Evolutionary conservation across 2,797 vertebrate species (phyloP), one percentile per base, ranked within the genome.

Genomic region (Podarcis lilfordi): DNA sequence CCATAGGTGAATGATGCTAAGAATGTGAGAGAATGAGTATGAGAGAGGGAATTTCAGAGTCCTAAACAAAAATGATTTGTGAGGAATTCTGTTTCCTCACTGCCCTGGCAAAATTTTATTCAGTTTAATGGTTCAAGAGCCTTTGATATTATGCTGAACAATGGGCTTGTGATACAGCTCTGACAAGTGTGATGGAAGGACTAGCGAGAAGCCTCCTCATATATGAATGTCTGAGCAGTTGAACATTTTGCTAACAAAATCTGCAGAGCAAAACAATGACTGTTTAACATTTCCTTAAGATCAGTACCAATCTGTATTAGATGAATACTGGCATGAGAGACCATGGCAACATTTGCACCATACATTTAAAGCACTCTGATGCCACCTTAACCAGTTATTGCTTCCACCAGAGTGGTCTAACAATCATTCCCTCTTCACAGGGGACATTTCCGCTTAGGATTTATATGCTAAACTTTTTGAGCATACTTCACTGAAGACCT

Each of bases 401-500:
- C 50, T 55, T 55, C 50, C 50, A 55, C 50, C 13, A 55, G 50
- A 55, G 50, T 55, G 50, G 13, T 15, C 50, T 55, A 55, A 55
- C 50, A 55, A 55, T 55, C 50, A 55, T 15, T 15, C 50, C 13
- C 1, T 55, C 50, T 55, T 15, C 50, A 55, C 50, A 55, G 50
- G 50, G 50, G 50, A 4, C 50, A 55, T 84, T 75, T 3, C 3
- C 29, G 89, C 76, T 5, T 37, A 90, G 35, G 21, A 86, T 75
- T 50, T 81, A 50, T 21, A 72, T 1, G 0, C 43, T 88, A 80
- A 66, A 19, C 81, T 85, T 85, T 75, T 40, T n/a, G 87, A 82
- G 45, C 8, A 25, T 72, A 79, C n/a, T 7, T 80, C 84, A 59
- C 71, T 92, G 76, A 40, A 92, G 92, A 92, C 92, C 35, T 85